Conservation (phyloP, 2,797 vertebrate genomes). For the Pangasius larnaudii region DNA sequence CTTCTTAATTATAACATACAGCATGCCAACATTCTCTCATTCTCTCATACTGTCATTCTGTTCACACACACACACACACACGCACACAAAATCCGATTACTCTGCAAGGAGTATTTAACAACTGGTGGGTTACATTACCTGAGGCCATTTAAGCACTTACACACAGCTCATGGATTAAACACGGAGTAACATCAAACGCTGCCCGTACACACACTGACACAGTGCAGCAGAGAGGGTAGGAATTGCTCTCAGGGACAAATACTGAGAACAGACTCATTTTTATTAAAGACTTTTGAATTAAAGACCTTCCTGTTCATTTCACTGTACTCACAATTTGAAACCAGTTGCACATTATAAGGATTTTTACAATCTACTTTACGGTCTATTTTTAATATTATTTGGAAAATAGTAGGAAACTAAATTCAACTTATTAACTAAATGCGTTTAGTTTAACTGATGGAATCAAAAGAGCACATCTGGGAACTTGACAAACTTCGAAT, state of each 20-base stretch:
- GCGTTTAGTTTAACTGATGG: not conserved
- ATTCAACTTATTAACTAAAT: not conserved
- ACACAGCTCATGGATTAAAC: slow-evolving; percentile 28
- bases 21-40: slow-evolving; percentile 6
- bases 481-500: not conserved
- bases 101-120: slow-evolving; percentile 41
- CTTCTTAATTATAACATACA: slow-evolving; percentile 4
- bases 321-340: not conserved
- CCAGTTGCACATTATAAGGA: not conserved
- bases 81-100: slow-evolving; percentile 34
- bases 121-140: slow-evolving; percentile 36
- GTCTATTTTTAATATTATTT: not conserved
- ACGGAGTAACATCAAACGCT: slow-evolving; percentile 26
- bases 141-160: slow-evolving; percentile 40
- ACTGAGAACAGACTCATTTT: not conserved
- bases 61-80: not conserved
- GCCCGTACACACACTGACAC: slow-evolving; percentile 2
- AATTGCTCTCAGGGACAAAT: not conserved
- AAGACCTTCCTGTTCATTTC: not conserved
- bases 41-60: not conserved
- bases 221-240: not conserved
- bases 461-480: not conserved
- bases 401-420: not conserved
- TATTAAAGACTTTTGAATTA: not conserved
- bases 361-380: not conserved